Base-by-base conservation (phyloP, 2,888 invertebrate genomes). In the Harmothoe impar region DNA sequence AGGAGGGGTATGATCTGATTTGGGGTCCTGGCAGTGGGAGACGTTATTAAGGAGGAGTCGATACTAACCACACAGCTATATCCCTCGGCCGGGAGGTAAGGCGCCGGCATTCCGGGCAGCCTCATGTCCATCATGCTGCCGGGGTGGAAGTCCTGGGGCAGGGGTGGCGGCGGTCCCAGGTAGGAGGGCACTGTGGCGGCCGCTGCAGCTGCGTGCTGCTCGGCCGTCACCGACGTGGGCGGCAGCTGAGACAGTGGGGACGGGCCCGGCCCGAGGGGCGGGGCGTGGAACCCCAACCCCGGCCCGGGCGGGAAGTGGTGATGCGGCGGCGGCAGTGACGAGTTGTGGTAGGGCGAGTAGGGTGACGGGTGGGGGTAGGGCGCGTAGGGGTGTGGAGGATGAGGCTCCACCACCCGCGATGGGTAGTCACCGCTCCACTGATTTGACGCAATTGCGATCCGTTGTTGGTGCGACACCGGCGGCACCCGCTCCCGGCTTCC, bases 61-160 rank as follows among this genome's bases (percentile, higher is more conserved):
- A 29, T 86, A 86, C 86, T 86, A 56, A 86, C 86, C 86, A 86
- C 86, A 29, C 86, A 86, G 56, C 86, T 86, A 56, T 86, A 86
- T 86, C 86, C 86, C 86, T 86, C 86, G 86, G 86, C 86, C 52
- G 86, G 86, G 25, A 86, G 86, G 86, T 86, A 86, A 54, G 90
- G 90, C 31, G 90, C 77, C 3, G 90, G 90, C 81, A 90, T 77
- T 5, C 81, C 81, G 33, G 90, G 52, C 33, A 90, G 90, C 84
- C 90, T 51, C 90, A 90, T 90, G 84, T 90, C 90, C 90, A 90
- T 90, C 90, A 90, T 90, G 54, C 54, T 84, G 90, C 54, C 43
- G 54, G 54, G 77, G 81, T 90, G 89, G 78, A 68, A 77, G 89
- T 89, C 51, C 35, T 51, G 78, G 51, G 72, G 77, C 52, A 51